These are phyloP conservation scores for Diplodus sargus DNA, from an alignment of 2,797 vertebrate genomes.

Conservation along the genomic window DNA sequence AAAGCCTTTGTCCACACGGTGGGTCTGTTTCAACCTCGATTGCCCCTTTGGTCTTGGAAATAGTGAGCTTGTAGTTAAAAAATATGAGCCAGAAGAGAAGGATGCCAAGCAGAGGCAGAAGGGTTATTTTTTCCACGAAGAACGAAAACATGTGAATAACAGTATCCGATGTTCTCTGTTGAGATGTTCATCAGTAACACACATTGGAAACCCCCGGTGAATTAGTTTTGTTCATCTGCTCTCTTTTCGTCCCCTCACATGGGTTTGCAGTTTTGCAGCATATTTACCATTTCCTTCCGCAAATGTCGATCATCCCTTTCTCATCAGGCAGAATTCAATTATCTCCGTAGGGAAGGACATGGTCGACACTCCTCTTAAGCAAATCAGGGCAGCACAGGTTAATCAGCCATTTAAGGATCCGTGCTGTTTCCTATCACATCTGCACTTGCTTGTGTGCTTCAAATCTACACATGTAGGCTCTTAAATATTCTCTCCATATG, in stretches of 20 bases:
- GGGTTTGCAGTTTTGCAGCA: conserved; percentile 27
- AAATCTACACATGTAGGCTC: background rate
- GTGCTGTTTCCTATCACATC: conserved; percentile 20
- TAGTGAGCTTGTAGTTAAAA: conserved; percentile 56
- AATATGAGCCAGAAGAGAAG: conserved; percentile 28
- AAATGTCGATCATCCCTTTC: conserved; percentile 66
- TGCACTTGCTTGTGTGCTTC: background rate
- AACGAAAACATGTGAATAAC: conserved; percentile 29
- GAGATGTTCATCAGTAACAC: conserved; percentile 2
- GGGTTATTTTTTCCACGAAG: conserved; percentile 30
- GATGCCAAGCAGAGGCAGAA: conserved; percentile 38
- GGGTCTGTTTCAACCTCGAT: conserved; percentile 26
- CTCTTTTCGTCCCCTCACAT: conserved; percentile 16
- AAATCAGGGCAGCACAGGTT: conserved; percentile 25
- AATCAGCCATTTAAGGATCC: conserved; percentile 15
- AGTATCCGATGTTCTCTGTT: conserved; percentile 18
- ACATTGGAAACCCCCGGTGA: conserved; percentile 18
- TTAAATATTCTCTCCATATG: background rate
- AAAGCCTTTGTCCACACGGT: background rate
- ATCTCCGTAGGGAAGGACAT: conserved; percentile 22
- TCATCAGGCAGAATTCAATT: conserved; percentile 72
- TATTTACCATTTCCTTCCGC: conserved; percentile 32
- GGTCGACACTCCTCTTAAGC: conserved; percentile 8
- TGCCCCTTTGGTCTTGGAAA: conserved; percentile 61
- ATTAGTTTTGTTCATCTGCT: conserved; percentile 2